A percentile compares a stretch with the other conserved stretches of the same genome.
Evolutionary conservation across 1,140 invertebrate species (phyloP).

Genomic region (Drosophila kikkawai): DNA sequence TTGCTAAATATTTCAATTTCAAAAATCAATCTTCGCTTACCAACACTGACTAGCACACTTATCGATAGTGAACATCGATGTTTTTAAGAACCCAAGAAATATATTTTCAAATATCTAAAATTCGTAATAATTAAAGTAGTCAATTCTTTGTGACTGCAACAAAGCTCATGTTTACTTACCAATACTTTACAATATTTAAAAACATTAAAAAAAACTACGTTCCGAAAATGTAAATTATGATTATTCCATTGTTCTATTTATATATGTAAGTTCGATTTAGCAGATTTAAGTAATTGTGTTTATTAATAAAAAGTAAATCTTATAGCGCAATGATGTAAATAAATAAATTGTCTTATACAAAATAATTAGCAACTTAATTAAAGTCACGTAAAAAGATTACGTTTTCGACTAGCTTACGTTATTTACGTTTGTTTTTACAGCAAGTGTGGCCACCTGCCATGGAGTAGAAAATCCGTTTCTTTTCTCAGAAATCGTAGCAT

Average conservation of each 20-base stretch:
- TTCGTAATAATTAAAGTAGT: background rate
- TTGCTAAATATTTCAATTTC: background rate
- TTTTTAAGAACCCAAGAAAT: background rate
- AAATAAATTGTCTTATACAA: background rate
- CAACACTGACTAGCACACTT: background rate
- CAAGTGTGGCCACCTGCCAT: background rate
- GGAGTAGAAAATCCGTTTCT: background rate
- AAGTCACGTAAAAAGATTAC: too few species aligned
- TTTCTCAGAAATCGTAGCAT: background rate
- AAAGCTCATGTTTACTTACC: too few species aligned
- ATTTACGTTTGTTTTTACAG: background rate
- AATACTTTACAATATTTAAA: too few species aligned
- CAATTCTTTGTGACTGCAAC: too few species aligned
- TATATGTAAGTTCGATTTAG: too few species aligned
- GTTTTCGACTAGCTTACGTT: too few species aligned
- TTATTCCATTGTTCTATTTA: background rate
- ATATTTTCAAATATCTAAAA: background rate
- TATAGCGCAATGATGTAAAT: background rate
- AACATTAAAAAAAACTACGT: too few species aligned
- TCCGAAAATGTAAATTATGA: background rate
- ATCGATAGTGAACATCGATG: background rate
- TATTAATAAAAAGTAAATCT: background rate
- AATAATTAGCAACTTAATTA: too few species aligned
- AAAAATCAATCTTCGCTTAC: background rate
- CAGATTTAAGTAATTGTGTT: too few species aligned